These are phyloP conservation scores for Leptatherina wallacei DNA, from an alignment of 2,797 vertebrate genomes.

Conservation along the genomic window DNA sequence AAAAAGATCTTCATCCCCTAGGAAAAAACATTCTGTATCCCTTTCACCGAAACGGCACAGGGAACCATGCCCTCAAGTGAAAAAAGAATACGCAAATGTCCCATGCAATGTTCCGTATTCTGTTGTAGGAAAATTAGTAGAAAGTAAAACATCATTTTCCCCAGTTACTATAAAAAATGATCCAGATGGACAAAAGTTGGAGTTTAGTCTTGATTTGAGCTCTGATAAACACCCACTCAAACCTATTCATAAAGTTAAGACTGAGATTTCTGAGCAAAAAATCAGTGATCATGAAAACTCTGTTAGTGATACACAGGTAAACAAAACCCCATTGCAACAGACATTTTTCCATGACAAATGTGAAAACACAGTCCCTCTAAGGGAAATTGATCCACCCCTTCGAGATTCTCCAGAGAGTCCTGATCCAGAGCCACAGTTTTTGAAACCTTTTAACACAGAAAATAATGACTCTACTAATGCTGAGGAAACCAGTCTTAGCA, in stretches of 20 bases:
- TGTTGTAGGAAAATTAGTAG: slow-evolving; percentile 75
- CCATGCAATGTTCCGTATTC: slow-evolving; percentile 47
- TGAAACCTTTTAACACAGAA: slow-evolving; percentile 69
- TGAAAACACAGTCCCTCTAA: slow-evolving; percentile 67
- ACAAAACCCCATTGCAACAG: slow-evolving; percentile 39
- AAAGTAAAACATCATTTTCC: slow-evolving; percentile 55
- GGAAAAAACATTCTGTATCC: slow-evolving; percentile 63
- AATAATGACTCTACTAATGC: slow-evolving; percentile 26
- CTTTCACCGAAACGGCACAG: slow-evolving; percentile 65
- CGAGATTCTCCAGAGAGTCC: slow-evolving; percentile 81
- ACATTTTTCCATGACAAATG: slow-evolving; percentile 52
- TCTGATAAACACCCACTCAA: slow-evolving; percentile 37
- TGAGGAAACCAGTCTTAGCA: slow-evolving; percentile 31
- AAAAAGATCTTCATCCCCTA: slow-evolving; percentile 69
- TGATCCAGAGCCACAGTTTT: slow-evolving; percentile 85
- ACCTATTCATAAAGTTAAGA: slow-evolving; percentile 45
- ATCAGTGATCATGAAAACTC: slow-evolving; percentile 12
- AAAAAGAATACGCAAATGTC: slow-evolving; percentile 67
- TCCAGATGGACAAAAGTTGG: slow-evolving; percentile 45
- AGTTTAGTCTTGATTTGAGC: slow-evolving; percentile 32
- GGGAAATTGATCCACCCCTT: slow-evolving; percentile 73
- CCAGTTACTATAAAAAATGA: slow-evolving; percentile 53
- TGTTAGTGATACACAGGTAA: slow-evolving; percentile 21
- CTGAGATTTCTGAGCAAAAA: slow-evolving; percentile 50
- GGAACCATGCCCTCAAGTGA: slow-evolving; percentile 71